Base-by-base conservation (phyloP, 2,888 invertebrate species). In the Tridacna gigas region DNA sequence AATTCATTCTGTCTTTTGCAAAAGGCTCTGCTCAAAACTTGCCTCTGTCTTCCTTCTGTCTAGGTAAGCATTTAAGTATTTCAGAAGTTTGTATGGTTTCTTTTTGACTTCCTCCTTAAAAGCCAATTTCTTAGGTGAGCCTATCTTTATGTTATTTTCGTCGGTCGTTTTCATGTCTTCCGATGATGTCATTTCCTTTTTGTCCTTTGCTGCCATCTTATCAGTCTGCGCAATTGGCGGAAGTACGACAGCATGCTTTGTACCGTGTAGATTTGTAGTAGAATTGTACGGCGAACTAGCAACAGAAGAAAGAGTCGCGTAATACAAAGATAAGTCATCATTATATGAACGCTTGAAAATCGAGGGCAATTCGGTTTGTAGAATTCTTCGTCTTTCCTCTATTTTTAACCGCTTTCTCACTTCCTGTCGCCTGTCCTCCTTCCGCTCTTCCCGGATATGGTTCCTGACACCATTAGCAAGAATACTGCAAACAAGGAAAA, bases 371-470 rank as follows among this genome's bases (percentile, higher is more conserved):
- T 85, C 83, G 22, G 85, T 83, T 28, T 87, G 87, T 60, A 92
- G 86, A 60, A 92, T 91, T 13, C 90, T 88, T 37, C 89, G 87
- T 25, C 91, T 86, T 47, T 91, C 89, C 51, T 92, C 91, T 26
- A 89, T 79, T 69, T 89, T 89, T 74, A 89, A 90, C 45, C 82
- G 78, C 74, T 91, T 88, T 76, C 89, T 81, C 15, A 88, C 83
- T 84, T 91, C 89, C 66, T 86, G 86, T 45, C 90, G 84, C 77
- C 83, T 82, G 79, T 90, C 90, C 78, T 91, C 91, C 80, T 86
- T 88, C 20, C 90, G 85, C 63, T 91, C 91, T 47, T 90, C 89
- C 77, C 91, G 86, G 28, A 92, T 86, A 71, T 91, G 92, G 80
- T 87, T 91, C 69, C 90, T 82, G n/a, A 92, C 91, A 56, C 89